Percentiles rank a stretch among this genome's conserved stretches.
These are phyloP conservation scores for Malaclemys terrapin DNA, from an alignment of 2,113 vertebrate species.

Conservation along the genomic window DNA sequence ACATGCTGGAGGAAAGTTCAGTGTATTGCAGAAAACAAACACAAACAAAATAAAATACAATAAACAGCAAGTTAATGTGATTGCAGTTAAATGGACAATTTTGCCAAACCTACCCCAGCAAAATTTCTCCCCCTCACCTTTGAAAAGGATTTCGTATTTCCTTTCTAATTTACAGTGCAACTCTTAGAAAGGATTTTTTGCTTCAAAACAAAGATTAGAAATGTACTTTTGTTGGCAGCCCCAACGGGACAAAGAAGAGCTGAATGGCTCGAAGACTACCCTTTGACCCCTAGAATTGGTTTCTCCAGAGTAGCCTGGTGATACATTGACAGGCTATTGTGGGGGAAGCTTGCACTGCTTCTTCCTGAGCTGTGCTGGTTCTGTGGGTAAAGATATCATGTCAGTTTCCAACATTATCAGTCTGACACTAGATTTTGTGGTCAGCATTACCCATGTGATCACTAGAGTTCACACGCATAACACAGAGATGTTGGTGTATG, in stretches of 20 bases:
- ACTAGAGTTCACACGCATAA: background rate
- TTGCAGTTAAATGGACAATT: background rate
- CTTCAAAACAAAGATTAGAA: slow-evolving; percentile 42
- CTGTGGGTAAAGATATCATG: background rate
- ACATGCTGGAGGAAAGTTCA: background rate
- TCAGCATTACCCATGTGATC: background rate
- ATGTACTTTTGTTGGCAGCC: background rate
- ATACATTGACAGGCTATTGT: background rate
- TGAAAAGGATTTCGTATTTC: slow-evolving; percentile 40
- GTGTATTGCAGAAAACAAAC: background rate
- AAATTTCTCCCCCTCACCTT: slow-evolving; percentile 38
- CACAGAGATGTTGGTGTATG: background rate
- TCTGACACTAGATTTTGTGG: background rate
- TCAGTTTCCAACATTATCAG: background rate
- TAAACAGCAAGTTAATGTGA: slow-evolving; percentile 54
- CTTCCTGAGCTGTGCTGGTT: background rate
- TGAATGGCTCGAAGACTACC: slow-evolving; percentile 31
- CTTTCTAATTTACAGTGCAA: slow-evolving; percentile 10
- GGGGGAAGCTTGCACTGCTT: background rate
- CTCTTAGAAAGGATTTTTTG: slow-evolving; percentile 44
- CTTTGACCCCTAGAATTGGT: slow-evolving; percentile 8
- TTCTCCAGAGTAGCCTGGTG: background rate
- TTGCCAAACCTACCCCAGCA: slow-evolving; percentile 59
- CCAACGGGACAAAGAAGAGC: slow-evolving; percentile 1
- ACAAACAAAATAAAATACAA: background rate